Base-by-base conservation (phyloP, 2,113 vertebrate genomes). In the Zosterops pallidus region DNA sequence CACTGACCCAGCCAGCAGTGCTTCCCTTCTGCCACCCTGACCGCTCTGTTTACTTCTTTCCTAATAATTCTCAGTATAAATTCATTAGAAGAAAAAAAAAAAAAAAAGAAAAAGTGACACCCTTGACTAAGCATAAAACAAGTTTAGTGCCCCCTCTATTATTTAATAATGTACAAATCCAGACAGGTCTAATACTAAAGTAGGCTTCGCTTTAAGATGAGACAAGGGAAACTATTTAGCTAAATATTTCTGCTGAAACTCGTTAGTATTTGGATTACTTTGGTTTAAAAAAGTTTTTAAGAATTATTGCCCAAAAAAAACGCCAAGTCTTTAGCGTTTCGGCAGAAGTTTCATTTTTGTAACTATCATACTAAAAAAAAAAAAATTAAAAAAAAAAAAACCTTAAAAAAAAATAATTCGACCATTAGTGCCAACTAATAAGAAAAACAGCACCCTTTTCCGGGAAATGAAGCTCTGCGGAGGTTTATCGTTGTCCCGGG, bases 381-480 rank as follows among this genome's bases (percentile, higher is more conserved):
- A 50, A 14, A 50, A 25, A 49, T 9, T 11, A 11, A 25, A 4
- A 37, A 9, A 31, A 95, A 35, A 69, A 71, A 39, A n/a, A n/a
- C n/a, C 39, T 39, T 39, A 39, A 80, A 95, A 94, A 94, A 77
- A 96, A 92, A 37, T 9, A 72, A 82, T 44, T 82, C 92, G 75
- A 93, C 63, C 44, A 89, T 50, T 59, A 26, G 52, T 92, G 71
- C 75, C 68, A 88, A 62, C 49, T 88, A 82, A 28, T 63, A 62
- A 55, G 81, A 94, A 95, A 95, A 96, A 84, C 46, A 71, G 87
- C 91, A 60, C 23, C 31, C 59, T 90, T 78, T 92, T 89, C 91
- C 63, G 79, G 84, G 86, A 96, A 93, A 93, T 23, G 76, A 71
- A 89, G 41, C 69, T 90, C 69, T 42, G 84, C 62, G 53, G 50